phyloP scores from a whole-genome alignment of 2,797 vertebrate species.

The Halcyon smyrnensis region DNA sequence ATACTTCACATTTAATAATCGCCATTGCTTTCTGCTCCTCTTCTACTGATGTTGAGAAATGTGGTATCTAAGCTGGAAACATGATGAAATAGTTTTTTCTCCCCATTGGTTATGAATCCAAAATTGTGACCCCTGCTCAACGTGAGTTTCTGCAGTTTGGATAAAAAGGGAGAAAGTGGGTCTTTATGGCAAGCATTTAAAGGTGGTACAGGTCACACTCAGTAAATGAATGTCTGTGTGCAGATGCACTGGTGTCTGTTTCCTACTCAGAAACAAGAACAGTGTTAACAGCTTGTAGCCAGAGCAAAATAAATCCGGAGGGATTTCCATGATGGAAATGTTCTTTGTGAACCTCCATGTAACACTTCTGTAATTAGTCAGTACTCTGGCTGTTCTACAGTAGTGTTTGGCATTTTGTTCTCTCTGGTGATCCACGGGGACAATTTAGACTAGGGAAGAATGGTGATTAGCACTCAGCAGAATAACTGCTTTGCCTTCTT shows the following conservation, averaged over 20 bases:
- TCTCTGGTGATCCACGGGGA: neutral
- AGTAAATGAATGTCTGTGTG: neutral
- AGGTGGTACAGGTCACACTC: neutral
- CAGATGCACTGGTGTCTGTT: neutral
- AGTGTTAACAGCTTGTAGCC: neutral
- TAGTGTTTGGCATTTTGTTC: neutral
- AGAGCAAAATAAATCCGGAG: neutral
- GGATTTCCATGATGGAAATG: neutral
- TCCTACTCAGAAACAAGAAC: neutral
- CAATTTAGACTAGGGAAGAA: neutral
- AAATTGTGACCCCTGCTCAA: neutral
- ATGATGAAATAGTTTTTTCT: neutral
- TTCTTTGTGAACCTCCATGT: neutral
- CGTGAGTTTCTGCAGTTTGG: neutral
- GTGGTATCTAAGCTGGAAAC: neutral
- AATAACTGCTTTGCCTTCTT: neutral
- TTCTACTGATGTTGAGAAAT: neutral
- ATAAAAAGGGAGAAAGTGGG: neutral
- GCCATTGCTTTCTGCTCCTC: neutral
- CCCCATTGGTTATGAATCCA: neutral
- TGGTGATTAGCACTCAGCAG: neutral
- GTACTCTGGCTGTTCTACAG: neutral
- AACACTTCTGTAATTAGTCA: neutral
- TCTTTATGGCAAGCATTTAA: neutral
- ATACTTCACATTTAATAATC: neutral